A percentile compares a stretch with the other conserved stretches of the same genome.
Evolutionary conservation across 2,113 vertebrate species (phyloP).

Genomic region (Saimiri boliviensis): DNA sequence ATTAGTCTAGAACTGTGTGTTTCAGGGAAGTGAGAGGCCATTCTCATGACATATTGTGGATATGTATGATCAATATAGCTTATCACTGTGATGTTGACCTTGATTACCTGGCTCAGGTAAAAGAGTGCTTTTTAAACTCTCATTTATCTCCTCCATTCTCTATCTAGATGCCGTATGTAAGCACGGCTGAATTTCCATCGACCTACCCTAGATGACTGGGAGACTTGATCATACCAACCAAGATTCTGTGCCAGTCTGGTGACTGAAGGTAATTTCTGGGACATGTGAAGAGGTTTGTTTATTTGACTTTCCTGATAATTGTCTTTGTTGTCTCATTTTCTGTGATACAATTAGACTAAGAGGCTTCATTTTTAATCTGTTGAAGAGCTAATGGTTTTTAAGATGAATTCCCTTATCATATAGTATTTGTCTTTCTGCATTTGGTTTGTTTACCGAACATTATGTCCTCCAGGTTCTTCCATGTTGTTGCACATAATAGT

Average conservation of each 20-base stretch:
- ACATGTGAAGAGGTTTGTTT: not conserved
- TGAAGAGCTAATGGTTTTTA: slow-evolving; percentile 1
- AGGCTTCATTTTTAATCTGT: not conserved
- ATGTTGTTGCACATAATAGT: not conserved
- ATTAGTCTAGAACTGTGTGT: not conserved
- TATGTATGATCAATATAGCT: not conserved
- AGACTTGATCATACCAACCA: not conserved
- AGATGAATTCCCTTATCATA: not conserved
- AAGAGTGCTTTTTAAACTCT: not conserved
- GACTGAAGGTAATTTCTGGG: not conserved
- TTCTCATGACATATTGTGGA: not conserved
- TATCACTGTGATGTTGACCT: not conserved
- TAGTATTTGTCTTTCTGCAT: not conserved
- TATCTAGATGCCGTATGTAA: not conserved
- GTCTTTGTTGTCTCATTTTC: not conserved
- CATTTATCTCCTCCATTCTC: not conserved
- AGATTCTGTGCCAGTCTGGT: not conserved
- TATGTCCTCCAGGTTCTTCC: not conserved
- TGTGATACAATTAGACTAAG: not conserved
- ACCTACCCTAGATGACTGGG: not conserved
- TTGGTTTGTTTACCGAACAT: not conserved
- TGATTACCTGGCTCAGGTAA: not conserved
- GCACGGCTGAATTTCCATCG: not conserved
- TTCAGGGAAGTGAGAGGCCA: not conserved
- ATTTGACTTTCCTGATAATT: not conserved